Base-by-base conservation (phyloP, 2,888 invertebrate genomes). In the Drosophila anomalipes region DNA sequence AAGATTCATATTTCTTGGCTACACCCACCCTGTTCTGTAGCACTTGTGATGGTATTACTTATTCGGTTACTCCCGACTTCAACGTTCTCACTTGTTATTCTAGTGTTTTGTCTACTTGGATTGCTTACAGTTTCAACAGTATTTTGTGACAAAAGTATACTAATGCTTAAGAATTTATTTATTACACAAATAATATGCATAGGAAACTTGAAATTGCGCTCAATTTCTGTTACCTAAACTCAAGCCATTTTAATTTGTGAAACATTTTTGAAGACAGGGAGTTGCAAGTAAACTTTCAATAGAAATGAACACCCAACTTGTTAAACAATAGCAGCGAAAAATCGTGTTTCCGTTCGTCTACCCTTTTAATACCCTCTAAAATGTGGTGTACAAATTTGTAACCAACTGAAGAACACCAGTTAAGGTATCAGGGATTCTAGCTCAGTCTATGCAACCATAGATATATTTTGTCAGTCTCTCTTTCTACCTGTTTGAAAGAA, bases 251-350 rank as follows among this genome's bases (percentile, higher is more conserved):
- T 73, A 66, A 73, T 66, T 77, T 77, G 63, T 53, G n/a, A 22
- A 65, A 60, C 60, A 66, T 53, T 76, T 67, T 61, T 60, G 67
- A 62, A 52, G 56, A 52, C 47, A 61, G 22, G 60, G 35, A 52
- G 69, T 70, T 79, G 51, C 54, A 63, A 56, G 41, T 60, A 67
- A 69, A 63, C 57, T 70, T 71, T 63, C 59, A 65, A 68, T 68
- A 60, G 54, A 82, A 76, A 83, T 81, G 64, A 85, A 60, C 83
- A 76, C 75, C n/a, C 78, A 81, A 76, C 75, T 80, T 75, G 80
- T 71, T 78, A 65, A 54, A 59, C 59, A 75, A 58, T 44, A 49
- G 53, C n/a, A n/a, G 28, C 30, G 37, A 4, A 2, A 19, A 57
- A 26, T 12, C n/a, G 16, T 53, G 62, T 28, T 63, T 39, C 16